Evolutionary conservation across 2,888 invertebrate species (phyloP), one percentile per base, ranked within the genome.

Genomic region (Dichetophora obliterata): DNA sequence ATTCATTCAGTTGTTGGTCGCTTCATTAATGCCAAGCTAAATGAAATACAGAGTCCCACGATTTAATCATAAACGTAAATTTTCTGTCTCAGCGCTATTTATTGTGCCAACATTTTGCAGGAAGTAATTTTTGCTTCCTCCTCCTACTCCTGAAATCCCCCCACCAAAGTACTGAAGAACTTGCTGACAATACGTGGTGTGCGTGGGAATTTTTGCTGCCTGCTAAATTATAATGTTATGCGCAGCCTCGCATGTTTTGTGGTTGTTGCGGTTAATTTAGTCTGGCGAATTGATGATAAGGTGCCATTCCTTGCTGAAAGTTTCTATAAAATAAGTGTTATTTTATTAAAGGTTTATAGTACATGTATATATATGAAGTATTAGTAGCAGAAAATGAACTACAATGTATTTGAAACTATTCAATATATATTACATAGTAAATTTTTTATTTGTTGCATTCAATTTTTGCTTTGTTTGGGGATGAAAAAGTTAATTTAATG

Each of bases 31-130:
- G 27, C 43, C 43, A 50, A 27, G 9, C 16, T 11, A 11, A 5
- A 48, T 69, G 24, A 5, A 48, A 50, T 24, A 50, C 24, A 50
- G 82, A 82, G 82, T 85, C 85, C 85, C 85, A 85, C 84, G 85
- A 84, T 84, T 84, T 83, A 84, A 85, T 85, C 83, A 84, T 84
- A 85, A 85, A 84, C 83, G 84, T 84, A 84, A 85, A 85, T 85
- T 83, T 80, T 65, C 72, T 75, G 72, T 61, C 73, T 71, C 61
- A 65, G 31, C 8, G 48, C n/a, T 66, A 63, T 54, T 54, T 72
- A 16, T 69, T 70, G 37, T 27, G 68, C 65, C 37, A 48, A 54
- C 37, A 19, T 43, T 65, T 66, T 65, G 65, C 31, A 37, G 65
- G 65, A 65, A 65, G 65, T 65, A 14, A 34, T 34, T 34, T 34